Base-by-base conservation (phyloP, 2,113 vertebrate genomes). In the Plectropomus leopardus region DNA sequence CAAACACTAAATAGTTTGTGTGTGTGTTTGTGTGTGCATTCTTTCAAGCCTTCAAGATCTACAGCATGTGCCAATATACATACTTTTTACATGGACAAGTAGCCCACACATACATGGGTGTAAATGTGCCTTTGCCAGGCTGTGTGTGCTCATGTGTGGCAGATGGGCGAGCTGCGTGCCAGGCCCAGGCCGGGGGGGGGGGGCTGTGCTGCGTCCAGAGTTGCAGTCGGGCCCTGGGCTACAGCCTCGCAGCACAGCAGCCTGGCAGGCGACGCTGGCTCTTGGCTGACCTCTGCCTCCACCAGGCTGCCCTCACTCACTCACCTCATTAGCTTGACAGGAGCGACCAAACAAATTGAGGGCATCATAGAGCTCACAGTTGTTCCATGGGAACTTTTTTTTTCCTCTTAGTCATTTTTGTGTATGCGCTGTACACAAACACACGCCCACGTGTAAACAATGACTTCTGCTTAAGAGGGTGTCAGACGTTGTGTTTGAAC, bases 261-360 rank as follows among this genome's bases (percentile, higher is more conserved):
- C 85, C 89, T 90, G 88, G 86, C 90, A 86, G 84, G 42, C 78
- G 78, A 79, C 28, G 0, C 57, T 91, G 89, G 85, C 90, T 92
- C 88, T 91, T 94, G 89, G 93, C 88, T 94, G 92, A 93, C 90
- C 90, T 88, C 89, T 80, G 83, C 70, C 72, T 93, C 84, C 92
- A 91, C 72, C 85, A 79, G 87, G 89, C 81, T 67, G 72, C 80
- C 87, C 90, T 92, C 88, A 80, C 85, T 90, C 88, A 88, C 80
- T 88, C 91, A 91, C 90, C 88, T 94, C 93, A 94, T 94, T 94
- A 94, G 92, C 89, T 82, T 93, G 92, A 92, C 88, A 89, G 91
- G 60, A 92, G 89, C 69, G n/a, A 86, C 80, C 89, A 88, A 92
- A 92, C 89, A 87, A 89, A 90, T 76, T 78, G 77, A 83, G 80